phyloP scores from a whole-genome alignment of 1,140 invertebrate species.

The Neuroterus valhalla region DNA sequence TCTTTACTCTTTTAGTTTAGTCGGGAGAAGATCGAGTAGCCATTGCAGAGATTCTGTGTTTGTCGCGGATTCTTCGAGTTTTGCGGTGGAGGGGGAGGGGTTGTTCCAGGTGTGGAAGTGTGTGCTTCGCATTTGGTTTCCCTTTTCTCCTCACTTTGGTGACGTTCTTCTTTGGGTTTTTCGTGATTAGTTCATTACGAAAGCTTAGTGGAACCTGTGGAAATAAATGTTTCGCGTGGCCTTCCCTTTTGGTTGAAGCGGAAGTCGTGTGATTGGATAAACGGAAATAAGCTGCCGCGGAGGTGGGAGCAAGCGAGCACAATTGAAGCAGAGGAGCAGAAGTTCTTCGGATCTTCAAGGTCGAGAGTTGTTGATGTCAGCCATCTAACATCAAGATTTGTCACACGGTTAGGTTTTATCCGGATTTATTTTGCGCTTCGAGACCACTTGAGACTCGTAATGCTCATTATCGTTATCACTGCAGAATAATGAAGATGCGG shows the following conservation, averaged over 20 bases:
- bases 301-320: not conserved
- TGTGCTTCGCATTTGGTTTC: constrained; percentile 17
- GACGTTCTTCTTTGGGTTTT: not conserved
- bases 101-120: not conserved
- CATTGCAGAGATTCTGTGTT: no score
- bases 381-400: not conserved
- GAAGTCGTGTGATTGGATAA: constrained; percentile 16
- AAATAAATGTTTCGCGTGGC: not conserved
- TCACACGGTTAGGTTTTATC: constrained; percentile 14
- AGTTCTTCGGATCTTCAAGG: constrained; percentile 10
- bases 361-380: not conserved
- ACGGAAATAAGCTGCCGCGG: not conserved
- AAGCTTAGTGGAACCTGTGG: not conserved
- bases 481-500: not conserved
- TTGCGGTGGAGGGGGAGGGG: no score
- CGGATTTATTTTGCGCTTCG: constrained; percentile 3
- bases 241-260: not conserved
- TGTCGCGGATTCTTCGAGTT: no score
- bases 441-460: not conserved
- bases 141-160: not conserved
- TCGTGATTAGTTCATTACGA: not conserved
- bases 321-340: not conserved
- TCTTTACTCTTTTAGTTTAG: no score
- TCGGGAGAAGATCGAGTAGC: no score
- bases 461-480: constrained; percentile 10